Evolutionary conservation across 2,888 invertebrate species (phyloP), one percentile per base, ranked within the genome.

Genomic region (Pollenia angustigena): DNA sequence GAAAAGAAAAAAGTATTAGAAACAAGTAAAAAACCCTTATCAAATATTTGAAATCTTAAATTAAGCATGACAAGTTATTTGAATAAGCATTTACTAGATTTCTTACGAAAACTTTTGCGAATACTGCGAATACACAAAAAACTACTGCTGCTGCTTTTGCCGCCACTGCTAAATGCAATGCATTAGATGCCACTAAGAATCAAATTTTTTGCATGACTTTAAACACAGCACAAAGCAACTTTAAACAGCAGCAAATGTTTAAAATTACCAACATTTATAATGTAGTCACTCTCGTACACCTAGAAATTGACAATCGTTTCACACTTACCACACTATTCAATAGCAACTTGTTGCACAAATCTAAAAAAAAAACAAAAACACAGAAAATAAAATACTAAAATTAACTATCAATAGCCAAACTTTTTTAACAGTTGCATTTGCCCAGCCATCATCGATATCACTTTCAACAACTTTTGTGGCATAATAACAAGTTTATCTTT

Each of bases 231-330:
- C 2, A 75, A 52, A 48, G 18, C 66, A n/a, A 14, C 64, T 54
- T 52, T 10, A 81, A 85, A 85, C 81, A 74, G 76, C 87, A 87
- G 87, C 86, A 84, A 66, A 72, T 76, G 66, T 52, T 66, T 72
- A 6, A 66, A 76, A 75, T 84, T 66, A 68, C 50, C 46, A 78
- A 76, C 72, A 81, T 87, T 87, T 87, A 87, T 87, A 81, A 76
- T 76, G 56, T 32, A 32, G 32, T 32, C 18, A 64, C 23, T 48
- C 72, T 71, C 72, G 48, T 68, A 76, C 84, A 71, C 40, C 76
- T 14, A 68, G 76, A 88, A 88, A 88, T 88, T 89, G 89, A 87
- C 89, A 89, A 89, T 85, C 82, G 85, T 87, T 88, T 89, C 87
- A 88, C 88, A 89, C 89, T 87, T 88, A 62, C 32, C 18, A 46